phyloP scores from a whole-genome alignment of 2,797 vertebrate genomes.

The Margarornis squamiger region DNA sequence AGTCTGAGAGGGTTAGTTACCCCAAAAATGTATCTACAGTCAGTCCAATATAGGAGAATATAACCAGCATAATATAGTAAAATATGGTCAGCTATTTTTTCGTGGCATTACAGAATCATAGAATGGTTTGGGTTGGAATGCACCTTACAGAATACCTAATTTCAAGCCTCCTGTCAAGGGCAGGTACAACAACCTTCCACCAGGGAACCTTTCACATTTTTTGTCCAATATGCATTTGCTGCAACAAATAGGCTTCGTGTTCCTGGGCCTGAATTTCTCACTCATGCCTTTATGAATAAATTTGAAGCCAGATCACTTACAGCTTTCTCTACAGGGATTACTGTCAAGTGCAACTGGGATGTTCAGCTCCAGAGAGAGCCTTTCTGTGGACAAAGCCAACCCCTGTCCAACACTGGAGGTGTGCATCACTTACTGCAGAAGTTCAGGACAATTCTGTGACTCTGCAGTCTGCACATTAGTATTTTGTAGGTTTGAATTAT shows the following conservation, averaged over 20 bases:
- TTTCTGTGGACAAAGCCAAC: neutral
- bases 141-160: neutral
- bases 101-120: neutral
- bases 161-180: neutral
- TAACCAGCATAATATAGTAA: fast-evolving
- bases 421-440: neutral
- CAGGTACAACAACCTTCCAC: neutral
- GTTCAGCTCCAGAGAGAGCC: neutral
- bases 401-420: neutral
- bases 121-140: neutral
- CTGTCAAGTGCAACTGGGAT: neutral
- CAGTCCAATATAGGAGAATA: neutral
- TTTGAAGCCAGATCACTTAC: neutral
- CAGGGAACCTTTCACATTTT: neutral
- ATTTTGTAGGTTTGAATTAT: neutral
- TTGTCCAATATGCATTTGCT: neutral
- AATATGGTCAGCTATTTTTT: neutral
- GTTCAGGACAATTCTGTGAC: neutral
- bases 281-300: neutral
- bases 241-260: neutral
- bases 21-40: neutral
- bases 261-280: neutral
- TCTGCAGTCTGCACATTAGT: neutral
- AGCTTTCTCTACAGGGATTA: neutral
- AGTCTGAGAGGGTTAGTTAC: neutral